These are phyloP conservation scores for Sycobia sp. DNA, from an alignment of 1,140 invertebrate species.

Conservation along the genomic window DNA sequence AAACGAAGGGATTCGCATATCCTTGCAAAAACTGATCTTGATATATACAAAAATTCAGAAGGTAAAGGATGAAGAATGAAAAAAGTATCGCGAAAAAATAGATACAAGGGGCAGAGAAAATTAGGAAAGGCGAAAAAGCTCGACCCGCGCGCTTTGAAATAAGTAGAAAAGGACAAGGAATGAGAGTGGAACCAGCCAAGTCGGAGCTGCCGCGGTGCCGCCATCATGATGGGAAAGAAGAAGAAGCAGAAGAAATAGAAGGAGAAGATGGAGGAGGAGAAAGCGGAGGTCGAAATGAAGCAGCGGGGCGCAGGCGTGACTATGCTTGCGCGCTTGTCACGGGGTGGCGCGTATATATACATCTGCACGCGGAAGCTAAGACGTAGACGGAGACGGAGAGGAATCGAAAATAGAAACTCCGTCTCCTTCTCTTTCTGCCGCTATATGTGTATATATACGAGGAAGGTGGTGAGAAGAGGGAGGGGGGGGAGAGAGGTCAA, in stretches of 20 bases:
- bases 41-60: background rate
- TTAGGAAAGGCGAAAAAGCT: background rate
- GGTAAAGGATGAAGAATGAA: background rate
- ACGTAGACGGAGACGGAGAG: background rate
- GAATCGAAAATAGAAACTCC: constrained; percentile 3
- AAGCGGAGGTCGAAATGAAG: constrained; percentile 9
- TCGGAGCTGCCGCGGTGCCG: background rate
- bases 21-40: too few relatives aligned
- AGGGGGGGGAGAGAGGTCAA: constrained; percentile 33
- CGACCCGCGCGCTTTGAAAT: too few relatives aligned
- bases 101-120: too few relatives aligned
- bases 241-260: constrained; percentile 15
- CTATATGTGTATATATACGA: background rate
- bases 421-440: background rate
- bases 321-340: constrained; percentile 1
- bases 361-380: background rate
- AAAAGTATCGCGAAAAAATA: background rate
- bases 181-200: constrained; percentile 20
- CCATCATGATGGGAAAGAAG: constrained; percentile 18
- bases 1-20: too few relatives aligned
- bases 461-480: constrained; percentile 29
- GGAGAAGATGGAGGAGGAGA: constrained; percentile 25
- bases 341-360: background rate
- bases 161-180: constrained; percentile 13
- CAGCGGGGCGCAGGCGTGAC: background rate